Base-by-base conservation (phyloP, 2,888 invertebrate genomes). In the Habrosyne pyritoides region DNA sequence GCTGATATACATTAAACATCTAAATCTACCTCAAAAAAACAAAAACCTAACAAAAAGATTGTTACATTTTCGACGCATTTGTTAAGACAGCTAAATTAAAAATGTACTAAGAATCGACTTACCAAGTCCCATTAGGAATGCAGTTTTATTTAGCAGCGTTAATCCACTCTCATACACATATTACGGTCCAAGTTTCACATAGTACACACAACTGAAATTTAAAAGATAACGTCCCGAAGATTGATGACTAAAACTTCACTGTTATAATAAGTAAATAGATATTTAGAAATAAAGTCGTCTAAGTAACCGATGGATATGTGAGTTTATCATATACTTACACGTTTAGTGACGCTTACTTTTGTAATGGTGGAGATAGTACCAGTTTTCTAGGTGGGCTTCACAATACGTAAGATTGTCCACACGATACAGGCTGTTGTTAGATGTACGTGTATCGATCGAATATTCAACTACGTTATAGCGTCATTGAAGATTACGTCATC, bases 71-170 rank as follows among this genome's bases (percentile, higher is more conserved):
- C n/a, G n/a, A n/a, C n/a, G n/a, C n/a, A n/a, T n/a, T n/a, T n/a
- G n/a, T n/a, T n/a, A n/a, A n/a, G n/a, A n/a, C n/a, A n/a, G n/a
- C n/a, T n/a, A n/a, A 21, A 8, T 49, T 26, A 21, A 51, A 42
- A 53, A 30, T 62, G 55, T 66, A 62, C 55, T 33, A 47, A 24
- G 8, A 54, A 33, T 46, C 21, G 18, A 75, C 83, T 75, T 47
- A 84, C 84, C 81, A 59, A 75, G 64, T 74, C 78, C 85, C 87
- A 87, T 87, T 75, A 80, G 75, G 65, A 63, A 54, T 55, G 54
- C 42, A 42, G 18, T 42, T 8, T 42, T 42, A 42, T 42, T 8
- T 42, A 18, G 18, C 18, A 18, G 8, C 14, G 5, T 24, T n/a
- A 42, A 12, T 42, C 42, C 61, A 56, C 63, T 69, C 60, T 64